A percentile compares a stretch with the other conserved stretches of the same genome.
Conservation (phyloP, 1,140 invertebrate genomes). For the Neodiprion lecontei region DNA sequence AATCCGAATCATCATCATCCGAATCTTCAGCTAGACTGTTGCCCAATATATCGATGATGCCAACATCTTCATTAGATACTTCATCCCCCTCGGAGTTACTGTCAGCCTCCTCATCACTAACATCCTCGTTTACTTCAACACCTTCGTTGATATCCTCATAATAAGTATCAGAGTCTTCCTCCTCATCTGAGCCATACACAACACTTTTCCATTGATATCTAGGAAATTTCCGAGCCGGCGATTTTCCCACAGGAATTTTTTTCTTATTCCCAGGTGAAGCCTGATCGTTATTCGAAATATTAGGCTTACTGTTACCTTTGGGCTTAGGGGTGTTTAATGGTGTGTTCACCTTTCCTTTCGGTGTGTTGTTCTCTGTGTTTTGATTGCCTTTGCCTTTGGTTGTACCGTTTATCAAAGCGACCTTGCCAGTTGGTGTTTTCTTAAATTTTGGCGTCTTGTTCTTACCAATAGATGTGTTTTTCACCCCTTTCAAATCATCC, state of each 20-base stretch:
- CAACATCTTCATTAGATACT: constrained; percentile 16
- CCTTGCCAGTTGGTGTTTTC: constrained; percentile 31
- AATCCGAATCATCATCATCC: constrained; percentile 19
- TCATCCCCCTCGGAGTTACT: constrained; percentile 19
- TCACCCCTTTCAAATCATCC: not conserved
- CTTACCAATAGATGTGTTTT: constrained; percentile 26
- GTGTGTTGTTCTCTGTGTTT: not conserved
- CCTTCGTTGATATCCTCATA: constrained; percentile 27
- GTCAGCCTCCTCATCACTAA: not conserved
- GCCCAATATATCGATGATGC: constrained; percentile 25
- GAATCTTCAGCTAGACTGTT: constrained; percentile 29
- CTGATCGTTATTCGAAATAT: not conserved
- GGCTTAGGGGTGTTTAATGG: not conserved
- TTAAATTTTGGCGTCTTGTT: constrained; percentile 40
- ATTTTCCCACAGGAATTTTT: constrained; percentile 15
- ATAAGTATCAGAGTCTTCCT: constrained; percentile 23
- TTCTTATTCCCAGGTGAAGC: constrained; percentile 3
- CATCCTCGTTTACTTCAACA: constrained; percentile 12
- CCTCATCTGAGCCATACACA: constrained; percentile 16
- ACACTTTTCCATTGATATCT: constrained; percentile 13
- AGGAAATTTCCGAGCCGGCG: constrained; percentile 22
- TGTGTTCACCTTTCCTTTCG: constrained; percentile 8
- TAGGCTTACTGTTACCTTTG: constrained; percentile 22
- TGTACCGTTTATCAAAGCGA: constrained; percentile 27
- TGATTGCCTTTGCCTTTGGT: not conserved